Conservation (phyloP, 2,113 vertebrate genomes). For the Cephalopholis sonnerati region DNA sequence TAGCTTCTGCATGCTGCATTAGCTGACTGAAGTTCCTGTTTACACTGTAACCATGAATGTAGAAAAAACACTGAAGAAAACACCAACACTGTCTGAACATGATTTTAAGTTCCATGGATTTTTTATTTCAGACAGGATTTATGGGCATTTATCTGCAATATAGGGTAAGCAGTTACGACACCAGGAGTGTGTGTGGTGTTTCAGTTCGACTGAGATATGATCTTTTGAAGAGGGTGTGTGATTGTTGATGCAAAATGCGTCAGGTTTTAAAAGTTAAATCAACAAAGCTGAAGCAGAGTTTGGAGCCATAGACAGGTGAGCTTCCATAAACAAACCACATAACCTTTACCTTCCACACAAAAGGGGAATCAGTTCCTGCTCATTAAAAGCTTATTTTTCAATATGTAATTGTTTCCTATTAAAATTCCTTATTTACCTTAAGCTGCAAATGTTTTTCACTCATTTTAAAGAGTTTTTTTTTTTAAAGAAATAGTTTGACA, state of each 20-base stretch:
- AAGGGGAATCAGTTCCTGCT: neutral
- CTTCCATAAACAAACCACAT: neutral
- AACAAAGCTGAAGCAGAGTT: neutral
- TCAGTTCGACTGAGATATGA: neutral
- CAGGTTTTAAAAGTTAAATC: too few species aligned
- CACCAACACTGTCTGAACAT: neutral
- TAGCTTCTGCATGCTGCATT: too few species aligned
- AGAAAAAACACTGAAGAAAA: neutral
- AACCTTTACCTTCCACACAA: neutral
- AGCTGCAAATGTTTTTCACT: too few species aligned
- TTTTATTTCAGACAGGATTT: neutral
- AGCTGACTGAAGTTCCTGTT: too few species aligned
- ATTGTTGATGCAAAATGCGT: too few species aligned
- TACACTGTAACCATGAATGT: neutral
- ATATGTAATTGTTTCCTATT: neutral
- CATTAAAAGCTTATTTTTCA: neutral
- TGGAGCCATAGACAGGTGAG: neutral
- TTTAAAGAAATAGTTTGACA: neutral
- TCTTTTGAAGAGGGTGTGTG: neutral
- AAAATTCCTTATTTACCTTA: neutral
- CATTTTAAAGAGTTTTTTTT: neutral
- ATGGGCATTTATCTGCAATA: too few species aligned
- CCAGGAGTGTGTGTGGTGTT: neutral
- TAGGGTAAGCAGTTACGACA: too few species aligned
- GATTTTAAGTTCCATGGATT: neutral